A percentile compares a stretch with the other conserved stretches of the same genome.
Evolutionary conservation across 2,113 vertebrate species (phyloP).

Genomic region (Phaethornis superciliosus): DNA sequence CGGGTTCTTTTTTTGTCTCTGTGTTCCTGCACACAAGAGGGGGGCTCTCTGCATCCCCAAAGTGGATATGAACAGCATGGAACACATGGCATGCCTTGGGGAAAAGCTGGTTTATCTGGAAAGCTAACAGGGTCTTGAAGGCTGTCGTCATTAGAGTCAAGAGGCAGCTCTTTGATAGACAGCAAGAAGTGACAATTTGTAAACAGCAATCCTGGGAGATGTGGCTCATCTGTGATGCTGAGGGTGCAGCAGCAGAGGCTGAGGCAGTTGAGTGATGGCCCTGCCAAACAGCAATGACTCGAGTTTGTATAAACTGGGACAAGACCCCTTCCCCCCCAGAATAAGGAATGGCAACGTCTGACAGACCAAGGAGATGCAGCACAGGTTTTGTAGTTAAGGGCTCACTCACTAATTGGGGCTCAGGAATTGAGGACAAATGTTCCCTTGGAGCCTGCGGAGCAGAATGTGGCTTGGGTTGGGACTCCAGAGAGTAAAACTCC

Average conservation of each 20-base stretch:
- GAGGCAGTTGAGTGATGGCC: slow-evolving; percentile 26
- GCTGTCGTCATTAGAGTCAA: slow-evolving; percentile 34
- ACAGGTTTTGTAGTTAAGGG: not conserved
- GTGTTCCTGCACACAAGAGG: not conserved
- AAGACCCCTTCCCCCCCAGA: not conserved
- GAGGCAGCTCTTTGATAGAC: slow-evolving; percentile 47
- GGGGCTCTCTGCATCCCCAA: not conserved
- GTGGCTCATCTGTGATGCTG: slow-evolving; percentile 10
- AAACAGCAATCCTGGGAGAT: slow-evolving; percentile 38
- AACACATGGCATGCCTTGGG: not conserved
- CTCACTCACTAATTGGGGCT: not conserved
- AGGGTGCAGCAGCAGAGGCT: not conserved
- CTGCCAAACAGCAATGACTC: slow-evolving; percentile 17
- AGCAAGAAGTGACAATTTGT: slow-evolving; percentile 48
- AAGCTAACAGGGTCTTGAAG: slow-evolving; percentile 23
- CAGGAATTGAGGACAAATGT: not conserved
- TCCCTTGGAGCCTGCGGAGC: not conserved
- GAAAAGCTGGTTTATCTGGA: not conserved
- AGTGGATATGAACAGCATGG: not conserved
- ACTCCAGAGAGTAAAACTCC: not conserved
- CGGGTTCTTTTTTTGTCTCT: not conserved
- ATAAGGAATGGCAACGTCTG: not conserved
- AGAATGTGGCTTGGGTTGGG: not conserved
- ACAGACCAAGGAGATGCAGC: not conserved
- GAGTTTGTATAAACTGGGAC: not conserved